Percentiles rank a stretch among this genome's conserved stretches.
Conservation (phyloP, 1,140 invertebrate genomes). For the Leptinotarsa texana region DNA sequence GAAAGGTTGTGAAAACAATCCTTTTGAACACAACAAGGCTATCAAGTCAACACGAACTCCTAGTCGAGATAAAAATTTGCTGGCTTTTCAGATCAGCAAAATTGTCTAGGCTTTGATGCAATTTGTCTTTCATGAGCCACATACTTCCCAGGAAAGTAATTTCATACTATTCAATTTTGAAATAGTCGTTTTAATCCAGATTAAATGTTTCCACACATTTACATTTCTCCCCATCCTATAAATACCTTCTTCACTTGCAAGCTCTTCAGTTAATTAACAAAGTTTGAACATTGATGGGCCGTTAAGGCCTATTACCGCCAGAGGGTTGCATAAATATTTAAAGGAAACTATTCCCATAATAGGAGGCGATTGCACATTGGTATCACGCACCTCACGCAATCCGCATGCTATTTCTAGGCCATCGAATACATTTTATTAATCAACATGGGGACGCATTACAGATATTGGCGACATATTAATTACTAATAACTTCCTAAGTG, state of each 20-base stretch:
- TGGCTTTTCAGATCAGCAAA: no score
- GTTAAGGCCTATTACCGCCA: conserved; percentile 22
- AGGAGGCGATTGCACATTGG: conserved; percentile 33
- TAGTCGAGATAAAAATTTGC: no score
- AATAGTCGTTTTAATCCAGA: neutral
- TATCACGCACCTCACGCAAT: conserved; percentile 36
- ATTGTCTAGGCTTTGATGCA: no score
- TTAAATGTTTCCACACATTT: conserved; percentile 23
- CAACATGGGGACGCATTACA: no score
- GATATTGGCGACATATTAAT: no score
- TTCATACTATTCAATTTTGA: neutral
- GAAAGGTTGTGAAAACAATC: no score
- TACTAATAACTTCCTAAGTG: no score
- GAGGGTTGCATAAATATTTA: conserved; percentile 32
- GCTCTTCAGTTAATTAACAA: conserved; percentile 30
- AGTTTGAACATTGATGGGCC: conserved; percentile 31
- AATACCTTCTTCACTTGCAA: conserved; percentile 17
- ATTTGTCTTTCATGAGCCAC: no score
- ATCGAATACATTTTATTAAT: neutral
- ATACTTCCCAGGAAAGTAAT: neutral
- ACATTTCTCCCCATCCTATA: conserved; percentile 11
- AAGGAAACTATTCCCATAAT: conserved; percentile 30
- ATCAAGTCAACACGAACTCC: no score
- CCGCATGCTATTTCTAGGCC: conserved; percentile 30
- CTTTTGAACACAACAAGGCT: no score